These are phyloP conservation scores for Otus scops DNA, from an alignment of 2,797 vertebrate genomes.

Conservation along the genomic window DNA sequence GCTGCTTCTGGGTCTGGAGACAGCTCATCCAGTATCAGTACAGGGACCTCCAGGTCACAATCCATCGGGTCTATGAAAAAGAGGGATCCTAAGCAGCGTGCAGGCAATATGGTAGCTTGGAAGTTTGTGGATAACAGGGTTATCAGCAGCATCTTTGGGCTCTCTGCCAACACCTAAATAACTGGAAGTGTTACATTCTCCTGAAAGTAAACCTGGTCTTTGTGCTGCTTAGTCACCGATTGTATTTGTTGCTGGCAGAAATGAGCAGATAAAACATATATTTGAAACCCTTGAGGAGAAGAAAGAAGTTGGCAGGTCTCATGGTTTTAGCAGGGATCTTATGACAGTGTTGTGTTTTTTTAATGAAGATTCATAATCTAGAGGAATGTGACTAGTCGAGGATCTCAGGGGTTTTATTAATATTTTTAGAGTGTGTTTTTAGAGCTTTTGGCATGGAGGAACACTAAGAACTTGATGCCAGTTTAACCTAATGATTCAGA, in stretches of 20 bases:
- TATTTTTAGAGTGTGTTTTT: conserved; percentile 23
- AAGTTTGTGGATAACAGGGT: neutral
- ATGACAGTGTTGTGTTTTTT: neutral
- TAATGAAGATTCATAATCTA: neutral
- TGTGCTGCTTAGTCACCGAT: neutral
- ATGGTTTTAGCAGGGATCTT: neutral
- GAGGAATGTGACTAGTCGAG: neutral
- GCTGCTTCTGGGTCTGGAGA: neutral
- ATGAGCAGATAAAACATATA: neutral
- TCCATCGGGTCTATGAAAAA: neutral
- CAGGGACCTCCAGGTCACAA: neutral
- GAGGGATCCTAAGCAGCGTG: neutral
- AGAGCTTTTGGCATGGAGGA: neutral
- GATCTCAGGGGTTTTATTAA: neutral
- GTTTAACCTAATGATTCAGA: conserved; percentile 47
- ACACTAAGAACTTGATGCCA: neutral
- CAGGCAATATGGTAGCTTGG: neutral
- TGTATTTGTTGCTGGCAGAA: conserved; percentile 6
- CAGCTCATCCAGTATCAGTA: neutral
- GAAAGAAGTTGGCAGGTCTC: neutral
- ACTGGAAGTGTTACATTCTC: neutral
- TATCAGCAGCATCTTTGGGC: neutral
- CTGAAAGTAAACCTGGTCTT: conserved; percentile 27
- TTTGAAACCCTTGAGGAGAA: neutral
- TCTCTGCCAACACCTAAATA: neutral